Conservation (phyloP, 2,888 invertebrate species). For the Sceliomorpha sp. region DNA sequence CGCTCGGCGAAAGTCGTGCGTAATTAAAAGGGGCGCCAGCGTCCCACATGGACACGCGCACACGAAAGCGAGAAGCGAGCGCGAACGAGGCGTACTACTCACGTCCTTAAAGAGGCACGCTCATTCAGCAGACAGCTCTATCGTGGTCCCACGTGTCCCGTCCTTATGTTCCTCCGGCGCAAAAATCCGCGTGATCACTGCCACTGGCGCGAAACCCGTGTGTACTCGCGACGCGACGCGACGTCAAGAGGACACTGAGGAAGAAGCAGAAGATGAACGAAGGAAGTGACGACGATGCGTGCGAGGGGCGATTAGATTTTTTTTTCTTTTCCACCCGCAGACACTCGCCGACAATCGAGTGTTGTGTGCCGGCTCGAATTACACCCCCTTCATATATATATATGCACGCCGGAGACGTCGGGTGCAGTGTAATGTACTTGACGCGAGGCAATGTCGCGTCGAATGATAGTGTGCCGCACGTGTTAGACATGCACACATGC, state of each 20-base stretch:
- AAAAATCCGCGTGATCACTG: conserved; percentile 8
- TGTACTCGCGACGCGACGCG: too few relatives aligned
- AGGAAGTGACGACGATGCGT: too few relatives aligned
- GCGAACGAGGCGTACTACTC: conserved; percentile 43
- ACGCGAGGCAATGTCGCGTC: background rate
- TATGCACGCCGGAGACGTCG: conserved; percentile 12
- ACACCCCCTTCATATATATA: conserved; percentile 19
- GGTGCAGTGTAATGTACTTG: conserved; percentile 20
- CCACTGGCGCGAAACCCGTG: too few relatives aligned
- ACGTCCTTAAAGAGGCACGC: conserved; percentile 60
- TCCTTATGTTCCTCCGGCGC: background rate
- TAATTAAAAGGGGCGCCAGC: conserved; percentile 43
- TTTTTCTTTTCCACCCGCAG: too few relatives aligned
- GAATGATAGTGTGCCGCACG: conserved; percentile 1
- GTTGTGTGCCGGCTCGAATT: conserved; percentile 5
- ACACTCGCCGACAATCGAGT: conserved; percentile 10
- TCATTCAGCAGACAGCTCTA: conserved; percentile 33
- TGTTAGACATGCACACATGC: background rate
- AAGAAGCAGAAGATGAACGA: too few relatives aligned
- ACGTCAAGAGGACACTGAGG: too few relatives aligned
- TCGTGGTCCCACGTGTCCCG: conserved; percentile 12
- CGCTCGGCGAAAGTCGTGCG: conserved; percentile 27
- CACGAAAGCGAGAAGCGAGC: conserved; percentile 31
- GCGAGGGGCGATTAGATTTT: too few relatives aligned
- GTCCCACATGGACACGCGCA: conserved; percentile 20